Conservation (phyloP, 2,113 vertebrate species). For the Zosterops pallidus region DNA sequence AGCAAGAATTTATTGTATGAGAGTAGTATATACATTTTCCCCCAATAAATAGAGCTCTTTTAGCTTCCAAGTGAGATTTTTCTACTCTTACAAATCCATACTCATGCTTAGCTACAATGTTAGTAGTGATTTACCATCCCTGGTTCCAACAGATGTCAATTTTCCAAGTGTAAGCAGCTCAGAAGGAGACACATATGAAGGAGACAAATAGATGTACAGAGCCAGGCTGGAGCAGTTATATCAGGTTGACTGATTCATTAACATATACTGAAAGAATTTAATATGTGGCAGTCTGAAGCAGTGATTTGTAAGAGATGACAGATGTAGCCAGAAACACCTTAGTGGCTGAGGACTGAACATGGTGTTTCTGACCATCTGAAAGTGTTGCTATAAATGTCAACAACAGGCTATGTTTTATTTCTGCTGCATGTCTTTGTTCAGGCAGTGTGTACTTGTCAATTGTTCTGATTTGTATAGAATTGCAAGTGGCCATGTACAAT, state of each 20-base stretch:
- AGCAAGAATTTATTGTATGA: neutral
- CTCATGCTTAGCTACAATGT: neutral
- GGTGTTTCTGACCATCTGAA: slow-evolving; percentile 27
- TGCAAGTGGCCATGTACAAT: neutral
- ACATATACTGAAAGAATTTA: neutral
- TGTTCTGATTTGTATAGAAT: neutral
- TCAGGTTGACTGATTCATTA: neutral
- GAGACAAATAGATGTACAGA: neutral
- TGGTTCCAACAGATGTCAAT: neutral
- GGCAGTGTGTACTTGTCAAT: neutral
- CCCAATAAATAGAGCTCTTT: neutral
- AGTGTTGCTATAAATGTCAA: neutral
- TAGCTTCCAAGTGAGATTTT: neutral
- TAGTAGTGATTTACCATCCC: neutral
- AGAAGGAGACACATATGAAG: neutral
- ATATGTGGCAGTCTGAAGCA: neutral
- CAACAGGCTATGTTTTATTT: neutral
- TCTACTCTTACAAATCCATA: neutral
- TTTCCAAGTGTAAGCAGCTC: neutral
- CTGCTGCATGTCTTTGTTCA: neutral
- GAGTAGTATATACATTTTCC: neutral
- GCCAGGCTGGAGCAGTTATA: slow-evolving; percentile 2
- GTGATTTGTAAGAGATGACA: slow-evolving; percentile 27
- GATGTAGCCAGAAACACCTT: slow-evolving; percentile 32
- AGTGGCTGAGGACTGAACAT: neutral